Conservation (phyloP, 2,888 invertebrate genomes). For the Steromphala cineraria region DNA sequence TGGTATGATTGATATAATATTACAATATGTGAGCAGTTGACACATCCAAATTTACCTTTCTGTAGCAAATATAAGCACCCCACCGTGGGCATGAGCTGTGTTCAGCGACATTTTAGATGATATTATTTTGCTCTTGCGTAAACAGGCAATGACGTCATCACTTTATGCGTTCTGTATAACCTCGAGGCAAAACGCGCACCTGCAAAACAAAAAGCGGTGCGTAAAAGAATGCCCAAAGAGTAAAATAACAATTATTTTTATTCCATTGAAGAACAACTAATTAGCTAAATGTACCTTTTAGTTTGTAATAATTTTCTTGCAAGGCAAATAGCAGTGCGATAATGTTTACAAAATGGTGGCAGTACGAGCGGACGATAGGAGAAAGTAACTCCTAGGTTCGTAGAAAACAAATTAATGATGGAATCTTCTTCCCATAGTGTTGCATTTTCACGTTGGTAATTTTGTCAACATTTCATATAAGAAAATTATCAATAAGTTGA, state of each 20-base stretch:
- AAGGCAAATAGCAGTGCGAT: not conserved
- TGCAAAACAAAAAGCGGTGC: not conserved
- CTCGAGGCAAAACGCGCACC: conserved; percentile 9
- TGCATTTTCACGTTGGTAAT: no score
- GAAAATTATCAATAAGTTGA: no score
- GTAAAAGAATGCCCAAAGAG: not conserved
- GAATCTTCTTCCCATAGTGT: no score
- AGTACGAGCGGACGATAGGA: not conserved
- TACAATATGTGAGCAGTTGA: not conserved
- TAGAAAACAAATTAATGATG: no score
- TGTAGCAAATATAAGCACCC: conserved; percentile 94
- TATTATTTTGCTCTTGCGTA: conserved; percentile 17
- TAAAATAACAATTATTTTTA: not conserved
- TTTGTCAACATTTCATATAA: no score
- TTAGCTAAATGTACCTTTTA: no score
- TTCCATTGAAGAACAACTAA: not conserved
- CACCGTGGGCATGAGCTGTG: conserved; percentile 93
- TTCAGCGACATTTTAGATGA: conserved; percentile 88
- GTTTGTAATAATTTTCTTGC: no score
- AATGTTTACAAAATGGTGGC: conserved; percentile 5
- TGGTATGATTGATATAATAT: not conserved
- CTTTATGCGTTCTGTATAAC: not conserved
- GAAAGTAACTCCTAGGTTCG: no score
- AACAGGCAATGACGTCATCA: conserved; percentile 29
- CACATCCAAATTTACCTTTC: conserved; percentile 84